Base-by-base conservation (phyloP, 2,113 vertebrate genomes). In the Archocentrus centrarchus region DNA sequence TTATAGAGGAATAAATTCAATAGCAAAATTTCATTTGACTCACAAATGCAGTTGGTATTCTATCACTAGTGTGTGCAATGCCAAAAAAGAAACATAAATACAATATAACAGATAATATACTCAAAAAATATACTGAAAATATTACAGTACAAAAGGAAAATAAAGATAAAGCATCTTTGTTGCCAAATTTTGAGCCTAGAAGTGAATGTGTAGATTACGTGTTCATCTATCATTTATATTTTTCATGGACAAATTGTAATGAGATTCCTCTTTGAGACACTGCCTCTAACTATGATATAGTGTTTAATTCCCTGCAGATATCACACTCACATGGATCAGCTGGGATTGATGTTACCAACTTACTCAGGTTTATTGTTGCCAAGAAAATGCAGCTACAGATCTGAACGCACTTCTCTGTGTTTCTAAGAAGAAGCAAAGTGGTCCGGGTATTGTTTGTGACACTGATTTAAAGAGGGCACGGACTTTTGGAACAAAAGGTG, bases 281-380 rank as follows among this genome's bases (percentile, higher is more conserved):
- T 73, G 73, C 35, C 35, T 77, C 79, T 79, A 87, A 88, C 84
- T 83, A 70, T 86, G 83, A 91, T 80, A 18, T 77, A 88, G 30
- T 66, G 47, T 77, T 50, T 82, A 60, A 84, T 89, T 80, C 60
- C 47, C 82, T 27, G 50, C 79, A 83, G 81, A 64, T 60, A 77
- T 17, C 64, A 73, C 57, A 57, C 17, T 14, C 82, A 66, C 66
- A 59, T 80, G 68, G 61, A 62, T 86, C 82, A 39, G 75, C 73
- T 27, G 47, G 57, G 79, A 87, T 91, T 60, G 20, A 81, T 90
- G 84, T 41, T 82, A 75, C 83, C 57, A 78, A 41, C 64, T 66
- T 64, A 39, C 44, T 22, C 22, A 17, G 79, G 60, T 50, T 77
- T 88, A 88, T 77, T 64, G 63, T 75, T 83, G 64, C 80, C 80